Base-by-base conservation (phyloP, 2,888 invertebrate genomes). In the Philonicus albiceps region DNA sequence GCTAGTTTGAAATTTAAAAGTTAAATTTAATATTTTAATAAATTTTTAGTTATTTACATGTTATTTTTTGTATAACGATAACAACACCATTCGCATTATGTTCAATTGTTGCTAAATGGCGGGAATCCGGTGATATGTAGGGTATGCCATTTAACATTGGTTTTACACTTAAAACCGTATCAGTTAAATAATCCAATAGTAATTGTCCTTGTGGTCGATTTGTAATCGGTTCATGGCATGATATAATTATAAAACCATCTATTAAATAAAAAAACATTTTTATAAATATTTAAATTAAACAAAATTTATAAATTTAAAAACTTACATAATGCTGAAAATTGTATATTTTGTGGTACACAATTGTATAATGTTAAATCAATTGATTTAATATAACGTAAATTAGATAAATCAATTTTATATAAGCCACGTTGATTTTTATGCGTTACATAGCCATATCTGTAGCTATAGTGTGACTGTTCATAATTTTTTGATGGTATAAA, bases 321-420 rank as follows among this genome's bases (percentile, higher is more conserved):
- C 94, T 94, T 93, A 96, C 96, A 96, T 76, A 96, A 92, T 40
- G 96, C 95, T 1, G 96, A 94, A 91, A 96, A 96, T 90, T 95
- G 94, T 76, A 96, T 93, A 89, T 94, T 93, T 81, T 94, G 93
- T 1, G 96, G 96, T 13, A 95, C 95, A 91, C 96, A 96, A 91
- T 95, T 95, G 92, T 95, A 95, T 2, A 94, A 94, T 3, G 95
- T 94, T 87, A 96, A 93, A 91, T 96, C 96, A 11, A 96, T 94
- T 84, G 95, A 95, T 89, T 95, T 94, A 73, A 94, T 94, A 91
- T 96, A 96, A 89, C 95, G 93, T 93, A 96, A 94, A 90, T 95
- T 95, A 76, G 94, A 94, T 90, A 96, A 92, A 91, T 96, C 96
- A 86, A 96, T 92, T 91, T 96, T 96, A 92, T 95, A 95, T 90